Evolutionary conservation across 2,797 vertebrate species (phyloP).

Genomic region (Orientallactaga sibirica): DNA sequence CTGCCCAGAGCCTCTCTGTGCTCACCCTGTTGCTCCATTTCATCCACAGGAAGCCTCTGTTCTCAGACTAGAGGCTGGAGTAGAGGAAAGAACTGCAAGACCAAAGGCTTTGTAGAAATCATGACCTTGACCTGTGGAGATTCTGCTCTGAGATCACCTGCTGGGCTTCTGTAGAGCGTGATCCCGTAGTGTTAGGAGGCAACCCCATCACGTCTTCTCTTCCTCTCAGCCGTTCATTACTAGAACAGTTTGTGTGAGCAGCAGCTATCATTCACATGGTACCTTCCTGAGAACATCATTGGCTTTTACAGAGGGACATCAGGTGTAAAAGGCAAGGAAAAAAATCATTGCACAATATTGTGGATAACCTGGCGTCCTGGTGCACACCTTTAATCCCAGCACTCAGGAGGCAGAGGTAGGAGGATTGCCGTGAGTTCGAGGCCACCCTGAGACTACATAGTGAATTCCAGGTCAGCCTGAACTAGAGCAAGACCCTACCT

Average conservation of each 20-base stretch:
- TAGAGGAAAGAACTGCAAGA: neutral
- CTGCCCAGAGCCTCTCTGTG: neutral
- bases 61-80: neutral
- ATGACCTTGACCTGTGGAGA: neutral
- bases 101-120: slow-evolving; percentile 2
- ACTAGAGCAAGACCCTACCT: too few species aligned
- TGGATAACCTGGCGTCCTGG: neutral
- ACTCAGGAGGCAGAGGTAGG: too few species aligned
- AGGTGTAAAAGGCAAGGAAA: neutral
- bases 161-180: neutral
- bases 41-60: neutral
- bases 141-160: neutral
- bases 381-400: too few species aligned
- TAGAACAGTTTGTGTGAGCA: neutral
- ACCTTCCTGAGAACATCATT: neutral
- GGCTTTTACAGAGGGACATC: neutral
- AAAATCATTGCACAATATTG: neutral
- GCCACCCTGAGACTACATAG: too few species aligned
- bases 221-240: neutral
- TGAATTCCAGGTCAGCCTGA: too few species aligned
- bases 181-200: neutral
- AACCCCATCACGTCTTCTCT: neutral
- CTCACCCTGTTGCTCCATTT: neutral
- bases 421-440: too few species aligned
- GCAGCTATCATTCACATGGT: neutral